Evolutionary conservation across 2,113 vertebrate genomes (phyloP).

Genomic region (Coracopsis vasa): DNA sequence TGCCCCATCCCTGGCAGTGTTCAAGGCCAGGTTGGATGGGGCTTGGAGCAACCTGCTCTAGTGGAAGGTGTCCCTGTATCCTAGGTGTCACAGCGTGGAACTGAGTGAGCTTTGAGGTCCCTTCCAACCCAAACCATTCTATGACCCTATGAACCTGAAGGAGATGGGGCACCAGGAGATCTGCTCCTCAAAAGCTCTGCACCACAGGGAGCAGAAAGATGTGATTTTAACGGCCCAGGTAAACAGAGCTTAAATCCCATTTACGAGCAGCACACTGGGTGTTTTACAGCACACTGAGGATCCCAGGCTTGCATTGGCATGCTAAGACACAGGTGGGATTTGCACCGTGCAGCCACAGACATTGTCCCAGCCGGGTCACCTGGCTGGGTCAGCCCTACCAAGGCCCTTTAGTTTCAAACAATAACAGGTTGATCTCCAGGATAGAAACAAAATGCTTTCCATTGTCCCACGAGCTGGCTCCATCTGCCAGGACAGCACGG

Average conservation of each 20-base stretch:
- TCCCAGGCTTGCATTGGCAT: not conserved
- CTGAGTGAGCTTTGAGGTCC: not conserved
- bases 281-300: not conserved
- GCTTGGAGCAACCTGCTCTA: not conserved
- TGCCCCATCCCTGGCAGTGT: not conserved
- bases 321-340: not conserved
- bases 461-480: conserved; percentile 57
- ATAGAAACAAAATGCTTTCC: not conserved
- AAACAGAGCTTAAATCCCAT: not conserved
- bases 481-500: conserved; percentile 50
- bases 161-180: not conserved
- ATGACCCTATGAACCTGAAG: not conserved
- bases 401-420: conserved; percentile 29
- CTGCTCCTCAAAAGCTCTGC: not conserved
- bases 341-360: not conserved
- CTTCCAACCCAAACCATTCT: not conserved
- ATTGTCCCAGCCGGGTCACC: conserved; percentile 11
- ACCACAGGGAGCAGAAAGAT: fast-evolving
- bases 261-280: not conserved
- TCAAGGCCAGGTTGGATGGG: not conserved
- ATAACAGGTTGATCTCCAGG: conserved; percentile 19
- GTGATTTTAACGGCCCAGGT: not conserved
- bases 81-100: not conserved
- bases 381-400: conserved; percentile 1
- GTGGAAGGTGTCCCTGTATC: not conserved